A percentile compares a stretch with the other conserved stretches of the same genome.
phyloP scores from a whole-genome alignment of 2,888 invertebrate species.

The Stenoptilia bipunctidactyla region DNA sequence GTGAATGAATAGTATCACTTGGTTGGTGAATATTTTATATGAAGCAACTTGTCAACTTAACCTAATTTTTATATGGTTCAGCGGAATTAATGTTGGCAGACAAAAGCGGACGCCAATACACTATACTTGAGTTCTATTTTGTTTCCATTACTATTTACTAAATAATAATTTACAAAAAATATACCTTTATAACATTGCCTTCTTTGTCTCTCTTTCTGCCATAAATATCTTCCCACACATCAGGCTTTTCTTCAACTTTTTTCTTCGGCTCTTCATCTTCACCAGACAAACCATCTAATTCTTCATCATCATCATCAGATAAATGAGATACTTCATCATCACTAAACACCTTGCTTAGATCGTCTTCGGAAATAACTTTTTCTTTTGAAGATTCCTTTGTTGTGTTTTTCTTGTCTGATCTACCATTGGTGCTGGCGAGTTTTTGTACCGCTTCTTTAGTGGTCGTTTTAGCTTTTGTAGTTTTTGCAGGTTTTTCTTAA shows the following conservation, averaged over 20 bases:
- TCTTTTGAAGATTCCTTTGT: constrained; percentile 20
- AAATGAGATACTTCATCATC: constrained; percentile 60
- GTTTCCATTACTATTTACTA: too few species aligned
- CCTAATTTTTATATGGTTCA: too few species aligned
- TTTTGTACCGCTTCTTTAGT: constrained; percentile 7
- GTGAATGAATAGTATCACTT: too few species aligned
- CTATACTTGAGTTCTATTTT: too few species aligned
- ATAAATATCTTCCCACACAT: constrained; percentile 92
- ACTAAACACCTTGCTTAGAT: constrained; percentile 48
- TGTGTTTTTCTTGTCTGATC: constrained; percentile 12
- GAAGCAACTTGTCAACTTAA: too few species aligned
- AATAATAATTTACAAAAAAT: constrained; percentile 10
- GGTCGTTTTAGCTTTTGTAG: constrained; percentile 10
- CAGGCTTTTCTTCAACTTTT: constrained; percentile 37
- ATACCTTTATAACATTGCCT: constrained; percentile 82
- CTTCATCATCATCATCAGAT: constrained; percentile 36
- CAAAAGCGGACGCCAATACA: too few species aligned
- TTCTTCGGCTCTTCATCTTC: constrained; percentile 17
- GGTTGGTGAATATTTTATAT: too few species aligned
- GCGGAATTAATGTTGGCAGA: too few species aligned
- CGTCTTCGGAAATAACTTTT: constrained; percentile 35
- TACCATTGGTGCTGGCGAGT: constrained; percentile 11
- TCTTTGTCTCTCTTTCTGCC: constrained; percentile 85
- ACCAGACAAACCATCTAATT: constrained; percentile 26
- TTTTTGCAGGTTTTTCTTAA: constrained; percentile 28